Evolutionary conservation across 2,113 vertebrate species (phyloP).

Genomic region (Gnathochromis pfefferi): DNA sequence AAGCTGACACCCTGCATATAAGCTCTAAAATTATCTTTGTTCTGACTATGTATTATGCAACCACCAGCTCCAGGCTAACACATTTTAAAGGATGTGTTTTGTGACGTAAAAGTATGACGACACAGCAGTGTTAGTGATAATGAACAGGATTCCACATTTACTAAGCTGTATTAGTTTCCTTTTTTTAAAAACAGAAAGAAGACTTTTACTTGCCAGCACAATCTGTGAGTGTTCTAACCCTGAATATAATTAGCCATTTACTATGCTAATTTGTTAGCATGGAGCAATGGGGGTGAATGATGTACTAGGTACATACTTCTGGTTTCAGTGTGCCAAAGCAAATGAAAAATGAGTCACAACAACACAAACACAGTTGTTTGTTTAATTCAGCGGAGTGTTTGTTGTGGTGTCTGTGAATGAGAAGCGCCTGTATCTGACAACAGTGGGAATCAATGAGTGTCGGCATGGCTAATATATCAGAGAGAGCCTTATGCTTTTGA

Average conservation of each 20-base stretch:
- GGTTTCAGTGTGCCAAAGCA: not conserved
- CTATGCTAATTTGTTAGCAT: not conserved
- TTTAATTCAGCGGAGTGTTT: conserved; percentile 4
- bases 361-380: conserved; percentile 1
- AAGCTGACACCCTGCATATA: not conserved
- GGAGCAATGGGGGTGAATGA: not conserved
- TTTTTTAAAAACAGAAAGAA: not conserved
- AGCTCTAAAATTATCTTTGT: not conserved
- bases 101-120: not conserved
- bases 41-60: not conserved
- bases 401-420: not conserved
- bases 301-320: not conserved
- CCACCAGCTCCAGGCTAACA: not conserved
- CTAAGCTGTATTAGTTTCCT: not conserved
- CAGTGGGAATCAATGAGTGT: not conserved
- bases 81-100: not conserved
- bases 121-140: not conserved
- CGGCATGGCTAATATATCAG: not conserved
- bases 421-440: not conserved
- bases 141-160: not conserved
- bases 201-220: not conserved
- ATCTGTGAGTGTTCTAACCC: not conserved
- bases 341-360: not conserved
- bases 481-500: not conserved
- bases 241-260: not conserved